Evolutionary conservation across 2,888 invertebrate genomes (phyloP).

Genomic region (Scaptomyza polygonia): DNA sequence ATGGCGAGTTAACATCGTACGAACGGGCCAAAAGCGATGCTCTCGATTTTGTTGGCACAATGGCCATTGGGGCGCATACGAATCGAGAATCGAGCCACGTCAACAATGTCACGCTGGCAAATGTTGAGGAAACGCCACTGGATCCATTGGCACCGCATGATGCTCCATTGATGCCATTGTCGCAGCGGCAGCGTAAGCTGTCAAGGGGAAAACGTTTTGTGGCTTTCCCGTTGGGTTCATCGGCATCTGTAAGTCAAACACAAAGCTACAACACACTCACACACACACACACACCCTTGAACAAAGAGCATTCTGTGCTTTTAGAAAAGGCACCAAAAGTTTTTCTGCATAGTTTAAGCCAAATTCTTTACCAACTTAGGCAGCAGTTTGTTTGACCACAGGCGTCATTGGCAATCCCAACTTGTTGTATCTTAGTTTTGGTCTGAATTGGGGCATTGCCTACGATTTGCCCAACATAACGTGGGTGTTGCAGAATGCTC

Average conservation of each 20-base stretch:
- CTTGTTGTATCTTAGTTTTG: conserved; percentile 87
- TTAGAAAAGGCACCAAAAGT: conserved; percentile 13
- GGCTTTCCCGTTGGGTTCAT: conserved; percentile 86
- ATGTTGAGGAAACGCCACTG: conserved; percentile 15
- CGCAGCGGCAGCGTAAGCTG: conserved; percentile 64
- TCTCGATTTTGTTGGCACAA: conserved; percentile 41
- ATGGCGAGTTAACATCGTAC: conserved; percentile 19
- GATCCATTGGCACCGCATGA: conserved; percentile 56
- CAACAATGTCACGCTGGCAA: conserved; percentile 67
- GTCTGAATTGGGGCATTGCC: conserved; percentile 89
- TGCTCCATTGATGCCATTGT: conserved; percentile 47
- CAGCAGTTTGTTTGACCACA: conserved; percentile 87
- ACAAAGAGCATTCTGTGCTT: too few species aligned
- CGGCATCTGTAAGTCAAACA: conserved; percentile 85
- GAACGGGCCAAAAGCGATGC: conserved; percentile 37
- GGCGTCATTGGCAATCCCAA: conserved; percentile 86
- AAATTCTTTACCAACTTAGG: conserved; percentile 59
- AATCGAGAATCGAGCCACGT: conserved; percentile 27
- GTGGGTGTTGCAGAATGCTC: conserved; percentile 84
- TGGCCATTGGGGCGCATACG: conserved; percentile 25
- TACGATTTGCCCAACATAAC: conserved; percentile 87
- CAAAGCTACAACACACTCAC: conserved; percentile 15
- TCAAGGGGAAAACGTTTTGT: conserved; percentile 85
- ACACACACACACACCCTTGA: too few species aligned
- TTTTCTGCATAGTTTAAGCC: conserved; percentile 37